phyloP scores from a whole-genome alignment of 2,888 invertebrate genomes.

The Drosophila maculinotata region DNA sequence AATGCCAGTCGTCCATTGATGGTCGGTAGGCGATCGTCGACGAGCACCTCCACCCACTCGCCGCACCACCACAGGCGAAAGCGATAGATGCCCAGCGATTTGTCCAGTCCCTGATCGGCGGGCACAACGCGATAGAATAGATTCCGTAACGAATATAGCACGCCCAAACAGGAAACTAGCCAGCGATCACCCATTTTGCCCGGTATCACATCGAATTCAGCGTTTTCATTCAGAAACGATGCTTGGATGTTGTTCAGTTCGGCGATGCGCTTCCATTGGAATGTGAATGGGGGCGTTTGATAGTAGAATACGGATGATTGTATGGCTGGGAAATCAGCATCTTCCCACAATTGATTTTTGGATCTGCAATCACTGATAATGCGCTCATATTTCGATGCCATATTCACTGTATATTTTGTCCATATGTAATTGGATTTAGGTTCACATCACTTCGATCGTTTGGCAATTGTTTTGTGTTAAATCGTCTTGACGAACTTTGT shows the following conservation, averaged over 20 bases:
- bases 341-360: conserved; percentile 94
- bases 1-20: conserved; percentile 94
- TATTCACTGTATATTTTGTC: conserved; percentile 44
- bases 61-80: conserved; percentile 98
- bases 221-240: conserved; percentile 86
- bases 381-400: conserved; percentile 89
- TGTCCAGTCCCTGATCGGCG: conserved; percentile 93
- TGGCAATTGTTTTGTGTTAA: conserved; percentile 13
- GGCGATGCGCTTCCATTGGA: conserved; percentile 95
- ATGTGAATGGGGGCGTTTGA: conserved; percentile 96
- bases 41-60: conserved; percentile 95
- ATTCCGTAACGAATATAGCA: conserved; percentile 93
- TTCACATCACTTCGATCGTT: conserved; percentile 38
- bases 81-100: conserved; percentile 92
- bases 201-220: conserved; percentile 92
- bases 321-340: conserved; percentile 95
- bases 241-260: conserved; percentile 85
- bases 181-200: conserved; percentile 97
- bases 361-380: conserved; percentile 92
- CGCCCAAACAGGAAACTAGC: conserved; percentile 95
- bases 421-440: conserved; percentile 18
- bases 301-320: conserved; percentile 96
- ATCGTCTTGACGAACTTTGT: conserved; percentile 7
- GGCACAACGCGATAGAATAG: conserved; percentile 96
- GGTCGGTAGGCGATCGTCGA: conserved; percentile 95